These are phyloP conservation scores for Xyrauchen texanus DNA, from an alignment of 2,113 vertebrate species.

Conservation along the genomic window DNA sequence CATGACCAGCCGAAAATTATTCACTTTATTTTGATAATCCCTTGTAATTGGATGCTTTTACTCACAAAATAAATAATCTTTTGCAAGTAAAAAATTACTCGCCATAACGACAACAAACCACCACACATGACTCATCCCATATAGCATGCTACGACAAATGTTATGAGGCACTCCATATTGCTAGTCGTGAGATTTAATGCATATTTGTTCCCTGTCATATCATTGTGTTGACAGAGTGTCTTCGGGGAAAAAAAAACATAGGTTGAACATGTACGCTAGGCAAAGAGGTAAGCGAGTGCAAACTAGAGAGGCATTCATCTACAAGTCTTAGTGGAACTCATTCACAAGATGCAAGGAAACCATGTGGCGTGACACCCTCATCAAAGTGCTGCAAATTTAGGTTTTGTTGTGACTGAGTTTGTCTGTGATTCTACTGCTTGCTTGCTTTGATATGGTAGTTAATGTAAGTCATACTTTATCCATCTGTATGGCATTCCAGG, in stretches of 20 bases:
- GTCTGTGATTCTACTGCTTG: background rate
- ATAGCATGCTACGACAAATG: constrained; percentile 65
- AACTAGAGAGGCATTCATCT: constrained; percentile 52
- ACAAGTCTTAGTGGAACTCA: constrained; percentile 53
- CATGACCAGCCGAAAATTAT: too few species aligned
- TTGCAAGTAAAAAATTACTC: too few species aligned
- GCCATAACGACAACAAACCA: constrained; percentile 47
- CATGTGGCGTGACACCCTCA: constrained; percentile 22
- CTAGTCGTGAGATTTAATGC: constrained; percentile 64
- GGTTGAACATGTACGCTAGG: constrained; percentile 15
- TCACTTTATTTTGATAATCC: too few species aligned
- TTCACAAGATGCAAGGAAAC: constrained; percentile 56
- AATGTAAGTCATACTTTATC: background rate
- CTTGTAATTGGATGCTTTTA: too few species aligned
- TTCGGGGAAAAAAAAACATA: background rate
- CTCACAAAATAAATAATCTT: too few species aligned
- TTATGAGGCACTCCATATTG: constrained; percentile 65
- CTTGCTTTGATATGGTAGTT: constrained; percentile 32
- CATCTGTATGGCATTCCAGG: background rate
- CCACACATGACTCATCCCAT: constrained; percentile 60
- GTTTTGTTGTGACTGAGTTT: background rate
- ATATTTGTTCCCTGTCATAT: constrained; percentile 65
- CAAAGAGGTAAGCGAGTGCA: constrained; percentile 30
- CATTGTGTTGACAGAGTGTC: constrained; percentile 3
- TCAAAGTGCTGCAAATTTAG: constrained; percentile 27